Percentiles rank a stretch among this genome's conserved stretches.
phyloP scores from a whole-genome alignment of 2,888 invertebrate species.

The Sarcophaga carnaria region DNA sequence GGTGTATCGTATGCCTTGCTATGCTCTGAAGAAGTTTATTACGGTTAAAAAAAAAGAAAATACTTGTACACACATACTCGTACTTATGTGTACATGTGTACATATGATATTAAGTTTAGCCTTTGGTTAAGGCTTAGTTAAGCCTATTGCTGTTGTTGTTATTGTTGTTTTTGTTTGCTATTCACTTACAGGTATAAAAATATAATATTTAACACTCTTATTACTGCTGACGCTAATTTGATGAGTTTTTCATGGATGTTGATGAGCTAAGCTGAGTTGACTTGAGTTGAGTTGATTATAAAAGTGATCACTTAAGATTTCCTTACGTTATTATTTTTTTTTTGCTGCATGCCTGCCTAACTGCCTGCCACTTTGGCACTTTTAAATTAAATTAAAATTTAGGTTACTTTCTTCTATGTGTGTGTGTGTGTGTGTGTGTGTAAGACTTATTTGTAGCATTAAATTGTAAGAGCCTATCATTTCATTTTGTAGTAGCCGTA shows the following conservation, averaged over 20 bases:
- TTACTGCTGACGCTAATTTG: not conserved
- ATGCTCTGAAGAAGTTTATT: not conserved
- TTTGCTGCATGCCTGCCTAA: not conserved
- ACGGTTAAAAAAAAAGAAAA: not conserved
- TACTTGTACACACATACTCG: not conserved
- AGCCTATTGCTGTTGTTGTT: constrained; percentile 14
- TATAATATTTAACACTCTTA: not conserved
- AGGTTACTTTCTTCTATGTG: constrained; percentile 77
- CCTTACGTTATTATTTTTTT: not conserved
- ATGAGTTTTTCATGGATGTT: not conserved
- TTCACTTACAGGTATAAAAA: constrained; percentile 1
- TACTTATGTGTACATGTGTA: not conserved
- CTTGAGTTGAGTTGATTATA: not conserved
- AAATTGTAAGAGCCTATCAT: too few species aligned
- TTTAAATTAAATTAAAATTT: constrained; percentile 74
- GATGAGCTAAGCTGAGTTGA: not conserved
- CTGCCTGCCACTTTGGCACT: not conserved
- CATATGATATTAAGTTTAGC: not conserved
- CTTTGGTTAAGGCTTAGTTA: not conserved
- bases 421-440: constrained; percentile 7
- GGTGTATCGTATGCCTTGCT: not conserved
- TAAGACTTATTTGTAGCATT: not conserved
- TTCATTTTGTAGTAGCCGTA: too few species aligned
- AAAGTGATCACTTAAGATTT: not conserved
- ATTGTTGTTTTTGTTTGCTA: not conserved